Percentiles rank a stretch among this genome's conserved stretches.
Evolutionary conservation across 2,113 vertebrate genomes (phyloP).

Genomic region (mouse (Mus musculus)): GRCm39 chr5:39770001-39770500

Average conservation of each 20-base stretch:
- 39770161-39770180: neutral
- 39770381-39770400: neutral
- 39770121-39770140: neutral
- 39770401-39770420: neutral
- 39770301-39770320: neutral
- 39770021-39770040: too few relatives aligned
- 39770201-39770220: neutral
- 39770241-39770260: neutral
- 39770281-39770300: neutral
- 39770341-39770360: neutral
- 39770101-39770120: neutral
- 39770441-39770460: too few relatives aligned
- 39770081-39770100: neutral
- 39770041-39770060: neutral
- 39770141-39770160: neutral
- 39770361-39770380: neutral
- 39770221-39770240: neutral
- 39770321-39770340: too few relatives aligned
- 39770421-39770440: neutral
- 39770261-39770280: neutral
- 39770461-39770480: neutral
- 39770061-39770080: neutral
- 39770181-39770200: neutral
- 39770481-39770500: rapidly evolving
- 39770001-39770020: too few relatives aligned